These are phyloP conservation scores for Cephus pygmeus DNA, from an alignment of 2,888 invertebrate species.

Conservation along the genomic window DNA sequence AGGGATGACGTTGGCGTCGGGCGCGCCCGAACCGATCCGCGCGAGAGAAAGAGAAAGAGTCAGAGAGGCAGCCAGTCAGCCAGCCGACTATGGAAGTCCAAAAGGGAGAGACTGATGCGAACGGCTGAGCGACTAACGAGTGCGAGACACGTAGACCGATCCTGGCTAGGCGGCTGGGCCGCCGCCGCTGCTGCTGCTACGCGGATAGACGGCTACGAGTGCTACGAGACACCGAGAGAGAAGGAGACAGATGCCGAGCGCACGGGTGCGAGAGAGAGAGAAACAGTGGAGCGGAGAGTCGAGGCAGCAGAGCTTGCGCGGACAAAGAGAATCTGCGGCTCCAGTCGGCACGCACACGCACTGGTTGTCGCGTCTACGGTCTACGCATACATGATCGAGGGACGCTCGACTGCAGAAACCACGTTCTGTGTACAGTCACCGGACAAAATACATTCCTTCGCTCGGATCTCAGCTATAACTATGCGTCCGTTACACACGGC, in stretches of 20 bases:
- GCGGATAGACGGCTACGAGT: neutral
- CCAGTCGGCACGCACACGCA: slow-evolving; percentile 52
- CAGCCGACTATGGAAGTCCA: slow-evolving; percentile 19
- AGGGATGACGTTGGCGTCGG: slow-evolving; percentile 15
- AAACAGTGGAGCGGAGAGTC: slow-evolving; percentile 28
- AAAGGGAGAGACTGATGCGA: slow-evolving; percentile 19
- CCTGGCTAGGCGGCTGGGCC: neutral
- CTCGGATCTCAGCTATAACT: neutral
- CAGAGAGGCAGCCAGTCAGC: slow-evolving; percentile 4
- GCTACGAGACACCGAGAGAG: slow-evolving; percentile 9
- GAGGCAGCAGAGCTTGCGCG: slow-evolving; percentile 60
- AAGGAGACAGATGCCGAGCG: slow-evolving; percentile 21
- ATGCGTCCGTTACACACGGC: no score
- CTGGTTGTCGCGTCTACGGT: neutral
- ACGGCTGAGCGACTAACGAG: slow-evolving; percentile 7
- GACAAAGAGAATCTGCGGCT: slow-evolving; percentile 65
- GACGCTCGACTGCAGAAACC: slow-evolving; percentile 10
- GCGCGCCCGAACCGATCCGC: slow-evolving; percentile 31
- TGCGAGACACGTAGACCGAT: slow-evolving; percentile 17
- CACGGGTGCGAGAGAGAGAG: slow-evolving; percentile 8
- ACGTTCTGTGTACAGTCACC: slow-evolving; percentile 48
- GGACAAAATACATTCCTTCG: slow-evolving; percentile 26
- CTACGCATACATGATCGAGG: slow-evolving; percentile 2
- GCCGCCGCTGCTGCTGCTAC: neutral
- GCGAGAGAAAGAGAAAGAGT: slow-evolving; percentile 17